These are phyloP conservation scores for Tenebrosternarchus preto DNA, from an alignment of 2,113 vertebrate genomes.

Conservation along the genomic window DNA sequence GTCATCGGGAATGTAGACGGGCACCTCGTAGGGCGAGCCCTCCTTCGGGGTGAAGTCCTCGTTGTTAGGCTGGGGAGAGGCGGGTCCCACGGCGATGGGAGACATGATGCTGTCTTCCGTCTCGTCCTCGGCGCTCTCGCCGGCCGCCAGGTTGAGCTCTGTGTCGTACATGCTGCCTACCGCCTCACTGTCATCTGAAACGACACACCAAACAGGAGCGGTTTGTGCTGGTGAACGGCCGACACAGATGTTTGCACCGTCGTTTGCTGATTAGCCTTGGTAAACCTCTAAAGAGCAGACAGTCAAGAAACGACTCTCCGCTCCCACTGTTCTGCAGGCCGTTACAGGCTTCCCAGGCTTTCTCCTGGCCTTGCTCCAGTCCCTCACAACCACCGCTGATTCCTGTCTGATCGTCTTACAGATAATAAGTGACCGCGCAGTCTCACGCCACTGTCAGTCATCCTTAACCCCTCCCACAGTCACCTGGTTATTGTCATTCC, in stretches of 20 bases:
- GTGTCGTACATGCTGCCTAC: conserved; percentile 92
- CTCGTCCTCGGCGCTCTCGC: conserved; percentile 89
- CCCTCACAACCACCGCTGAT: conserved; percentile 48
- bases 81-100: conserved; percentile 86
- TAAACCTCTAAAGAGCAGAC: conserved; percentile 18
- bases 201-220: not conserved
- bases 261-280: no score
- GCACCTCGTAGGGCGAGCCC: conserved; percentile 96
- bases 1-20: conserved; percentile 99
- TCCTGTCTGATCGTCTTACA: conserved; percentile 69
- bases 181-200: conserved; percentile 91
- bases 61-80: conserved; percentile 85
- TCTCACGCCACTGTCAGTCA: conserved; percentile 48
- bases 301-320: conserved; percentile 26
- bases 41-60: conserved; percentile 98
- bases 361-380: conserved; percentile 38
- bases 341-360: conserved; percentile 20
- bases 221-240: not conserved
- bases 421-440: conserved; percentile 59
- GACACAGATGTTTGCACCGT: not conserved
- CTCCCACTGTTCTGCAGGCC: conserved; percentile 25
- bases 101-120: conserved; percentile 93
- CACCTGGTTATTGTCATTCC: conserved; percentile 57
- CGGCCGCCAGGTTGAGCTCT: conserved; percentile 85
- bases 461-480: conserved; percentile 36